These are phyloP conservation scores for Heterotilapia buettikoferi DNA, from an alignment of 2,113 vertebrate species.

Conservation along the genomic window DNA sequence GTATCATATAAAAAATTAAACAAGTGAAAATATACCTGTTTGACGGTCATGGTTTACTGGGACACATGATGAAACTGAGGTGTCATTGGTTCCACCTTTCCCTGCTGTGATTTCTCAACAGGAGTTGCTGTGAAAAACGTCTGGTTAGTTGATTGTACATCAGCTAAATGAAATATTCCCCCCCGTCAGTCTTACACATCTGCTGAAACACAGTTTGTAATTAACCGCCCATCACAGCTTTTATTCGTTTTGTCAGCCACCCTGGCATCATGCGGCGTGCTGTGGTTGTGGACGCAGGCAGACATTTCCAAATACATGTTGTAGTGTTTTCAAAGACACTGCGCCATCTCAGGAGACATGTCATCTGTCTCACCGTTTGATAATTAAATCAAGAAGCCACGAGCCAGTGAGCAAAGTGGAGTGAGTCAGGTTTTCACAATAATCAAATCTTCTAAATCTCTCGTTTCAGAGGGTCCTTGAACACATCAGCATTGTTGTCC, in stretches of 20 bases:
- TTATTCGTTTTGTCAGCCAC: accelerated
- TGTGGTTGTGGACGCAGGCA: neutral
- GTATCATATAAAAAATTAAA: neutral
- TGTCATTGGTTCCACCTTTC: accelerated
- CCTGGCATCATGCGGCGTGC: neutral
- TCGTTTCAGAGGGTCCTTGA: neutral
- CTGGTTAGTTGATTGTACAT: neutral
- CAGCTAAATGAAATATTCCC: neutral
- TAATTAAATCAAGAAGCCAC: neutral
- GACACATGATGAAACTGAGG: neutral
- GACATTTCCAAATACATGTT: neutral
- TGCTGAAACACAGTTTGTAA: neutral
- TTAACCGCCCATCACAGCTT: neutral
- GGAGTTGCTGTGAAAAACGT: neutral
- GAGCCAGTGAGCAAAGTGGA: neutral
- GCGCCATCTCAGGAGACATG: neutral
- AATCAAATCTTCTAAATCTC: neutral
- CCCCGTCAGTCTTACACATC: neutral
- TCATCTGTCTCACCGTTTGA: neutral
- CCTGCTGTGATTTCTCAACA: neutral
- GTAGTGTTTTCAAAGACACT: neutral
- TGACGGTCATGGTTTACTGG: neutral
- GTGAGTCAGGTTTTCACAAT: neutral
- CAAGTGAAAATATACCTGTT: neutral
- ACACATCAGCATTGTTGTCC: neutral